These are phyloP conservation scores for Galleria mellonella DNA, from an alignment of 1,140 invertebrate species.

Conservation along the genomic window DNA sequence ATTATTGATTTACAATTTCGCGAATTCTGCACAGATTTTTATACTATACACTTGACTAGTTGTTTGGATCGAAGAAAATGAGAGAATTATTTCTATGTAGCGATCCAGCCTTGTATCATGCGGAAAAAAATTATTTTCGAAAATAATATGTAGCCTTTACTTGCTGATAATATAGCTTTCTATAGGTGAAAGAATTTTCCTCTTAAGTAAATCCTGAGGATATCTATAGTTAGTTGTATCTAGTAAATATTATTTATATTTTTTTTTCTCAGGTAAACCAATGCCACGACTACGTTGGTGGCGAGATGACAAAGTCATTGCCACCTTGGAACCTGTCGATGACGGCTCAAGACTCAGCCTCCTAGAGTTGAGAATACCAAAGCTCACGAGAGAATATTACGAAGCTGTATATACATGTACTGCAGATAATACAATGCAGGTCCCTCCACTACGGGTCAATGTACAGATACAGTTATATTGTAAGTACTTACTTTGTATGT, in stretches of 20 bases:
- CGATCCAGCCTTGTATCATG: too few species aligned
- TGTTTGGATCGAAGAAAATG: too few species aligned
- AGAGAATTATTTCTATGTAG: too few species aligned
- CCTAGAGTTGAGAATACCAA: constrained; percentile 52
- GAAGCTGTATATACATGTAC: constrained; percentile 90
- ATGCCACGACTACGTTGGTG: constrained; percentile 86
- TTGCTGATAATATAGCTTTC: too few species aligned
- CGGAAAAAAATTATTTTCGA: too few species aligned
- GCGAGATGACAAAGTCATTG: constrained; percentile 80
- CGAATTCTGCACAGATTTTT: too few species aligned
- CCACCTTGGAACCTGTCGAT: constrained; percentile 43
- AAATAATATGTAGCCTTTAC: too few species aligned
- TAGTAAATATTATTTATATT: background rate
- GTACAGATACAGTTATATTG: constrained; percentile 84
- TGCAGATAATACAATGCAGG: constrained; percentile 85
- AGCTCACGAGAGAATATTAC: constrained; percentile 79
- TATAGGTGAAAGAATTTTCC: too few species aligned
- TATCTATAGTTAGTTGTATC: too few species aligned
- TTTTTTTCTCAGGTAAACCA: constrained; percentile 79
- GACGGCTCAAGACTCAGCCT: constrained; percentile 45
- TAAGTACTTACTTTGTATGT: constrained; percentile 66
- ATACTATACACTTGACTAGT: too few species aligned
- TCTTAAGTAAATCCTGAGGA: too few species aligned
- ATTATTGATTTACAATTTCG: too few species aligned
- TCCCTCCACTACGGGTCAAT: constrained; percentile 79